Base-by-base conservation (phyloP, 2,113 vertebrate species). In the Dermatemys mawii region DNA sequence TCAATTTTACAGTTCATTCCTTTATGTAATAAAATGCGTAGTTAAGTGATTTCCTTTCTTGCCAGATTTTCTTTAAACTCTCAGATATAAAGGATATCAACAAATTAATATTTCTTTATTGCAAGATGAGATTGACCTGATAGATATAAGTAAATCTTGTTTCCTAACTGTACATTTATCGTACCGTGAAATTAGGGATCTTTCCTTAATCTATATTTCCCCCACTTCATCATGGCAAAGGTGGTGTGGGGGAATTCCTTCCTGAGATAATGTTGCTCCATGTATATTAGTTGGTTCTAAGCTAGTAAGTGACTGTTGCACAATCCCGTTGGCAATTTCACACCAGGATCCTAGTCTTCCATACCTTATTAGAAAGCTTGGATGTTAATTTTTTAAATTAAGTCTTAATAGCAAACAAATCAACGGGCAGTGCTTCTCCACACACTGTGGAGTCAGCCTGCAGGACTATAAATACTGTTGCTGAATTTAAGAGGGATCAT, bases 101-200 rank as follows among this genome's bases (percentile, higher is more conserved):
- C 76, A 96, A 97, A 95, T 89, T 95, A 92, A 92, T 60, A 90
- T 89, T 78, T 96, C 90, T 50, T 41, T 81, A 88, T 83, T 86
- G 26, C n/a, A 95, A 81, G 89, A 90, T 93, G 21, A 94, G 90
- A 87, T 93, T 97, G 93, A 95, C 89, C 81, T 91, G 29, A 53
- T 49, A 89, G 22, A 54, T 95, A 27, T 51, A 89, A 88, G 55
- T 90, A 96, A 38, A 6, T 87, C 75, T 92, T 54, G 78, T 89
- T 13, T 90, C 84, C 91, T 76, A 83, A 73, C 5, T 80, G 11
- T 5, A 57, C 89, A 93, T 41, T 86, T 96, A 88, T 78, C 92
- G 1, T 91, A 84, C 44, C 38, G 2, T 84, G 85, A 89, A 93
- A 91, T 91, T 85, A 90, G 29, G n/a, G 24, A 1, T 44, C 19